Evolutionary conservation across 2,888 invertebrate genomes (phyloP), one percentile per base, ranked within the genome.

Genomic region (Lithophane ornitopus): DNA sequence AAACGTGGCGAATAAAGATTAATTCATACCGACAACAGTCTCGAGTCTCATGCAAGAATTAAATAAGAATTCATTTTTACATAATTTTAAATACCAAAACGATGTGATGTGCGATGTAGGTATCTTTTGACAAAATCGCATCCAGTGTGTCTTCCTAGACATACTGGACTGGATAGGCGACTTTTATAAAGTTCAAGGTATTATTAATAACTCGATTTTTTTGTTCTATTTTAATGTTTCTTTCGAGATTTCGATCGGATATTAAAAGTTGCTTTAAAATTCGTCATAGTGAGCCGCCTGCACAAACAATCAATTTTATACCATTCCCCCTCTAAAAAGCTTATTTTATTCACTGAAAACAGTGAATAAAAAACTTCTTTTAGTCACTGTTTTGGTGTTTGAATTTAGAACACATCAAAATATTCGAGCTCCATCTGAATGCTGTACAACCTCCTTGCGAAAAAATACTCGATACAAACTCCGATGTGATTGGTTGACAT

Each of bases 101-200:
- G 26, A 75, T 7, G 34, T 34, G 34, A 34, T 34, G 4, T 34
- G 34, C 34, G 34, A 34, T 34, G 34, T 6, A 2, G 4, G 3
- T 3, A 4, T 34, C 34, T 6, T 34, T 34, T 34, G 34, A 34
- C 34, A 34, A 34, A 34, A 6, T 34, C 34, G 6, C 34, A 34
- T 34, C 34, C 34, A 34, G 34, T 34, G 4, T 34, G 34, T 34
- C 6, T 0, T 0, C 4, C 4, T 0, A 16, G n/a, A n/a, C 2
- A 44, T 44, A 54, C 11, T 75, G 16, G n/a, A 54, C 11, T 75
- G 16, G n/a, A 52, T 11, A 52, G 19, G 28, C n/a, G 14, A 49
- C 41, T 16, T 44, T 56, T 54, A n/a, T 12, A 52, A 78, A 52
- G 44, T 34, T 68, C 78, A 68, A 68, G 69, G 76, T 49, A 8